Percentiles rank a stretch among this genome's conserved stretches.
Evolutionary conservation across 2,797 vertebrate species (phyloP).

Genomic region (Momotus momota): DNA sequence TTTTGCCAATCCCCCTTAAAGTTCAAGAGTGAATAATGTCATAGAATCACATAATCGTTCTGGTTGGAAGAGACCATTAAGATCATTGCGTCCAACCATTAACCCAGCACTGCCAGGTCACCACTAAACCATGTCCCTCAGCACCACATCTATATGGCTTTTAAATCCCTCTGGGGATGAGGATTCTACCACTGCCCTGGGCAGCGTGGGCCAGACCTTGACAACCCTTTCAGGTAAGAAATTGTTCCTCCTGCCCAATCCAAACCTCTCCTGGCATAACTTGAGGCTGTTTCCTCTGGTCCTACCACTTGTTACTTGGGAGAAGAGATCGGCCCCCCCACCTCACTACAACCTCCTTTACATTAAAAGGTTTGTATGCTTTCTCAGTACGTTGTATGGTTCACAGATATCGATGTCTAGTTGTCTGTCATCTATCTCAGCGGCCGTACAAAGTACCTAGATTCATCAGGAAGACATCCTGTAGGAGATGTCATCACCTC

Average conservation of each 20-base stretch:
- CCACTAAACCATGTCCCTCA: neutral
- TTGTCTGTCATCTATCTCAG: neutral
- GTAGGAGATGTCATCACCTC: neutral
- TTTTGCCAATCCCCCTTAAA: conserved; percentile 21
- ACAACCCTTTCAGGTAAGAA: neutral
- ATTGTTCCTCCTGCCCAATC: neutral
- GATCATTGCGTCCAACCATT: neutral
- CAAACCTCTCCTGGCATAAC: neutral
- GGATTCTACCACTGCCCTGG: too few species aligned
- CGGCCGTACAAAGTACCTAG: neutral
- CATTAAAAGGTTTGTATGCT: neutral
- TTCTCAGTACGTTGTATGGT: neutral
- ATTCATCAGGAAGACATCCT: neutral
- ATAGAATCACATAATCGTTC: neutral
- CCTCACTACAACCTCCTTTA: neutral
- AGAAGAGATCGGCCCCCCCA: neutral
- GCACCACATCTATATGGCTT: too few species aligned
- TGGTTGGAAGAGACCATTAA: neutral
- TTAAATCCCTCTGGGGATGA: too few species aligned
- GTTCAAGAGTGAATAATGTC: neutral
- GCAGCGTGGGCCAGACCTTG: neutral
- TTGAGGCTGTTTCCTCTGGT: neutral
- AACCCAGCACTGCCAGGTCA: neutral
- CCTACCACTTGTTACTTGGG: neutral
- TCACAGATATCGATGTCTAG: neutral